Base-by-base conservation (phyloP, 2,888 invertebrate genomes). In the Salticus scenicus region DNA sequence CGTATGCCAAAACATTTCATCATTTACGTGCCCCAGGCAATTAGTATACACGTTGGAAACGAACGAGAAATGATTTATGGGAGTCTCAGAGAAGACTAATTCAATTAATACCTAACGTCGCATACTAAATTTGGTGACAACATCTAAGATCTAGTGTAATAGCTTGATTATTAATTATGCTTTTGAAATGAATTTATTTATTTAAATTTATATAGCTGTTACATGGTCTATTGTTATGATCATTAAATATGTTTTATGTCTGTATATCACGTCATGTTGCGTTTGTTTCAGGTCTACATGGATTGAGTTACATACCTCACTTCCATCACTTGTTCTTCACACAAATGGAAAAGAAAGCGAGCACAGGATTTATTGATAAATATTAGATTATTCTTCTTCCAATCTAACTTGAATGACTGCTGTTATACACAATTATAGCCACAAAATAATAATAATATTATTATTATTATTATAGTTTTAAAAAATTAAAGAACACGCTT, bases 181-280 rank as follows among this genome's bases (percentile, higher is more conserved):
- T 81, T 81, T 75, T 37, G 74, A 69, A 31, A 70, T 57, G 69
- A 70, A 70, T 81, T 81, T 81, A 81, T 81, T 81, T 81, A 81
- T 81, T 81, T 81, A 81, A 81, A 81, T 81, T 81, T 75, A 81
- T 75, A 81, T 74, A 74, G 69, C 57, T 69, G 81, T 81, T 81
- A 81, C 81, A 81, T 74, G 81, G 75, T 81, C 74, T 74, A 81
- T 81, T 81, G 81, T 81, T 81, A 70, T 70, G 75, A 75, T 81
- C 81, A 75, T 81, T 75, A 81, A 81, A 75, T 70, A 81, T 75
- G 81, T 81, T 81, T 81, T 74, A 81, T 81, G 81, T 42, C 27
- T 57, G 74, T 63, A 20, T 41, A 70, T 81, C 81, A 81, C 75
- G 81, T 74, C 74, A 81, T 75, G 41, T 81, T 75, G 81, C 75